Conservation (phyloP, 1,140 invertebrate species). For the silkworm (Bombyx mori) region ASM3026992v2 NC_085114.1:12166001-12166500, state of each 20-base stretch:
- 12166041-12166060: slow-evolving; percentile 12
- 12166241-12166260: slow-evolving; percentile 38
- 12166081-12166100: slow-evolving; percentile 50
- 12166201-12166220: slow-evolving; percentile 44
- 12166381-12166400: background rate
- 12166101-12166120: slow-evolving; percentile 32
- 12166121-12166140: slow-evolving; percentile 44
- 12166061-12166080: slow-evolving; percentile 24
- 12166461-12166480: too few relatives aligned
- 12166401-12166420: too few relatives aligned
- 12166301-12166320: too few relatives aligned
- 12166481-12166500: too few relatives aligned
- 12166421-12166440: too few relatives aligned
- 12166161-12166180: slow-evolving; percentile 54
- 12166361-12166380: background rate
- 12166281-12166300: slow-evolving; percentile 4
- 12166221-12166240: slow-evolving; percentile 46
- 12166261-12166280: slow-evolving; percentile 30
- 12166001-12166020: too few relatives aligned
- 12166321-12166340: too few relatives aligned
- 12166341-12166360: too few relatives aligned
- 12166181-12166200: slow-evolving; percentile 47
- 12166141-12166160: slow-evolving; percentile 64
- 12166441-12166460: too few relatives aligned
- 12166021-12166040: background rate